Base-by-base conservation (phyloP, 2,888 invertebrate species). In the Gastrophysa polygoni region DNA sequence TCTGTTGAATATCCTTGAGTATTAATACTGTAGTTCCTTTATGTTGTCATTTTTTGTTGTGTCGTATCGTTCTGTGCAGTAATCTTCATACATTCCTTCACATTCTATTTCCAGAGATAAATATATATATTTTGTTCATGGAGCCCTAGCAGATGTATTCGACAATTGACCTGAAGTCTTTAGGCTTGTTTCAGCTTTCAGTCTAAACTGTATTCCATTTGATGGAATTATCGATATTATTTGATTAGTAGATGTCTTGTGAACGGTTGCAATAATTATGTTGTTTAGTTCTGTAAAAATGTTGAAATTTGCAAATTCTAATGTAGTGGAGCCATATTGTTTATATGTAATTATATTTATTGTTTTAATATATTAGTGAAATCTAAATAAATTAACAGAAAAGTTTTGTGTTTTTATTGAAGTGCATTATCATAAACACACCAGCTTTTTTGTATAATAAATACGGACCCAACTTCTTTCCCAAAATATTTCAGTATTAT, bases 221-320 rank as follows among this genome's bases (percentile, higher is more conserved):
- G 20, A 59, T 14, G 20, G 29, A 57, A 64, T 28, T 57, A 51
- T 21, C 2, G 2, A 46, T 46, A 46, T 46, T 46, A 46, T 44
- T 44, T 44, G 16, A 44, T 44, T 44, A 18, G 17, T 18, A 11
- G 18, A 20, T 18, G 8, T 18, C 46, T 46, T 43, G 21, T 38
- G 43, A 54, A 11, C 21, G 17, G 54, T 54, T 54, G 54, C 43
- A 54, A 57, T 54, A 46, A 28, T 46, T 46, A 18, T 24, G 4
- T 60, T 60, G 38, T 38, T 38, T 16, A 21, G 24, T 63, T 48
- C 16, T 63, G 59, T 63, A 61, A 61, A 63, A 61, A 60, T 66
- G 66, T 66, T 66, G 59, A 66, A 54, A 52, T 58, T 61, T 66
- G 57, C 57, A 54, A 63, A 58, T 59, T 63, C 63, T 63, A 59